These are phyloP conservation scores for Gavia stellata DNA, from an alignment of 2,113 vertebrate genomes.

Conservation along the genomic window DNA sequence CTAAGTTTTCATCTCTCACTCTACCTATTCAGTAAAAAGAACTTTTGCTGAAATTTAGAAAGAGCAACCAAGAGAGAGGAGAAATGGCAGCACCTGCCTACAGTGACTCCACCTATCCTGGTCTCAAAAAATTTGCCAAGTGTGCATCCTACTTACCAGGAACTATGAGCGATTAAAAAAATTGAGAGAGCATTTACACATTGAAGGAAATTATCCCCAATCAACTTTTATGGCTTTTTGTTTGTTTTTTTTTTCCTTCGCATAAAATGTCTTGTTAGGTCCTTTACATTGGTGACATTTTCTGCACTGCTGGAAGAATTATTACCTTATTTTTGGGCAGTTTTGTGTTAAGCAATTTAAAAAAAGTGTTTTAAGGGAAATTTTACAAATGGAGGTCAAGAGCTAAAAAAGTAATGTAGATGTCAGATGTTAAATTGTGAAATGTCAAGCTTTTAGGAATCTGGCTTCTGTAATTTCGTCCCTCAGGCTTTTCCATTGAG, in stretches of 20 bases:
- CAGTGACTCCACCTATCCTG: neutral
- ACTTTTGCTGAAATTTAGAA: neutral
- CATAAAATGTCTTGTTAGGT: neutral
- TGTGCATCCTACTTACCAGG: neutral
- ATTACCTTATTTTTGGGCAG: neutral
- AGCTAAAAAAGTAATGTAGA: neutral
- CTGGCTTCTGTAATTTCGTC: neutral
- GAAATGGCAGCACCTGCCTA: neutral
- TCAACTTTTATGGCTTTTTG: neutral
- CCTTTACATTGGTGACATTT: neutral
- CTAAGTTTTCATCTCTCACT: neutral
- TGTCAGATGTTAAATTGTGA: neutral
- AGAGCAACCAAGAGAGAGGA: neutral
- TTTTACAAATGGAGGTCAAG: neutral
- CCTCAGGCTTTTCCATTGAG: constrained; percentile 21
- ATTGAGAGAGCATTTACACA: neutral
- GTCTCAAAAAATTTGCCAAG: neutral
- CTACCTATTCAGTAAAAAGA: neutral
- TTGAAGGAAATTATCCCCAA: neutral
- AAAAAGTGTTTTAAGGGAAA: neutral
- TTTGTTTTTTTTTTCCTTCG: neutral
- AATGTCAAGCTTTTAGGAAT: neutral
- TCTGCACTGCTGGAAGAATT: neutral
- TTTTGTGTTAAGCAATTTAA: neutral
- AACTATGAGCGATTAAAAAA: neutral